Evolutionary conservation across 1,140 invertebrate species (phyloP).

Genomic region (Drosophila burlai): DNA sequence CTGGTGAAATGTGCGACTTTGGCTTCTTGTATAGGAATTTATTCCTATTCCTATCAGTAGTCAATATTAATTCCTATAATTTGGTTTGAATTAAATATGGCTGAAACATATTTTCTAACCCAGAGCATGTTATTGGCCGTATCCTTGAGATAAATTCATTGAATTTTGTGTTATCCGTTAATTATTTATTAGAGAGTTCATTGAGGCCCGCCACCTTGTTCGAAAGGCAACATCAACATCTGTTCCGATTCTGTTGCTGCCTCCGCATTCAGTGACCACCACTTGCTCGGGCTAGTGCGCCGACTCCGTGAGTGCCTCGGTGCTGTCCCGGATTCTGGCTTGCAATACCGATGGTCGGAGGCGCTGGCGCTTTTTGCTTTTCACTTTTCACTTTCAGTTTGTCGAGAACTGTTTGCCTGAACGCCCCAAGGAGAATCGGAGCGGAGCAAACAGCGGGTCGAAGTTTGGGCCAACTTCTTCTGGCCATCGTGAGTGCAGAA

Average conservation of each 20-base stretch:
- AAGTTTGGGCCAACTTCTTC: slow-evolving; percentile 36
- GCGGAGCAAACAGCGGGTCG: slow-evolving; percentile 43
- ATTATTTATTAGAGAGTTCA: slow-evolving; percentile 30
- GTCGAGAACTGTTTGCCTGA: slow-evolving; percentile 77
- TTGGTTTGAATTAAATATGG: neutral
- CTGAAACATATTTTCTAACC: neutral
- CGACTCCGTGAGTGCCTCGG: slow-evolving; percentile 50
- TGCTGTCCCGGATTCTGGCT: slow-evolving; percentile 69
- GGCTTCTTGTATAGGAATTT: neutral
- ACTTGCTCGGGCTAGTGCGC: slow-evolving; percentile 64
- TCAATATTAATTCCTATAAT: neutral
- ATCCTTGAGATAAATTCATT: slow-evolving; percentile 17
- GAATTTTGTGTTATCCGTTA: slow-evolving; percentile 6
- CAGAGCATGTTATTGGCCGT: neutral
- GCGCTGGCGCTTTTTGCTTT: slow-evolving; percentile 63
- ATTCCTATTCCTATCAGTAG: neutral
- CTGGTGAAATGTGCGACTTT: neutral
- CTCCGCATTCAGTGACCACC: slow-evolving; percentile 61
- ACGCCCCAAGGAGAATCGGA: slow-evolving; percentile 42
- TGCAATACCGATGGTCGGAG: slow-evolving; percentile 29
- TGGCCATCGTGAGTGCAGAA: slow-evolving; percentile 63
- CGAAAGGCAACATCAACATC: slow-evolving; percentile 50
- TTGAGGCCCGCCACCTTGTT: slow-evolving; percentile 28
- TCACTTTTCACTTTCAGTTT: slow-evolving; percentile 77
- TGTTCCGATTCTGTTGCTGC: slow-evolving; percentile 40